Evolutionary conservation across 1,140 invertebrate genomes (phyloP).

Genomic region (Centruroides vittatus): DNA sequence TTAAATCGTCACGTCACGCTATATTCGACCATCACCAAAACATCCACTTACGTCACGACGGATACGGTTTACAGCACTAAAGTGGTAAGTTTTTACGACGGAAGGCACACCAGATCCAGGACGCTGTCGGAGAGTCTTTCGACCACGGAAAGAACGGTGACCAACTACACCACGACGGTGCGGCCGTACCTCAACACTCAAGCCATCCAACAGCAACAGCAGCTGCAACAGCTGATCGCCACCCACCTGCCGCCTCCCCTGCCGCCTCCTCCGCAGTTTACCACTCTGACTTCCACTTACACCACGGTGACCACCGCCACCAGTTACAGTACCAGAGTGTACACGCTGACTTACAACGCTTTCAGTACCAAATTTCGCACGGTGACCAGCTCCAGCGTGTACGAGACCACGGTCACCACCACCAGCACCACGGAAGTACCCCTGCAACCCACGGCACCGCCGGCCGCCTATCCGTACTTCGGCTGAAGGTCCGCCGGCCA

Average conservation of each 20-base stretch:
- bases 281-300: conserved; percentile 16
- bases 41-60: conserved; percentile 20
- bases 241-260: conserved; percentile 1
- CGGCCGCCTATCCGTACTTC: conserved; percentile 9
- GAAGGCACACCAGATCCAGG: conserved; percentile 21
- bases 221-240: conserved; percentile 12
- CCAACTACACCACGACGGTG: conserved; percentile 21
- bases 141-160: conserved; percentile 18
- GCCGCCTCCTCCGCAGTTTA: conserved; percentile 9
- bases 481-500: background rate
- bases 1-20: conserved; percentile 16
- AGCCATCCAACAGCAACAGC: conserved; percentile 12
- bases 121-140: conserved; percentile 20
- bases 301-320: conserved; percentile 21
- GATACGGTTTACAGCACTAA: conserved; percentile 24
- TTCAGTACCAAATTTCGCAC: conserved; percentile 22
- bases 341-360: conserved; percentile 23
- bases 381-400: conserved; percentile 19
- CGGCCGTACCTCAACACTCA: conserved; percentile 18
- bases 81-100: conserved; percentile 25
- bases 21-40: conserved; percentile 20
- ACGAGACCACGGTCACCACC: conserved; percentile 20
- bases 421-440: conserved; percentile 12
- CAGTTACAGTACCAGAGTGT: conserved; percentile 18
- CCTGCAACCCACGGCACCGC: conserved; percentile 8